Evolutionary conservation across 1,140 invertebrate species (phyloP).

Genomic region (Drosophila carrolli): DNA sequence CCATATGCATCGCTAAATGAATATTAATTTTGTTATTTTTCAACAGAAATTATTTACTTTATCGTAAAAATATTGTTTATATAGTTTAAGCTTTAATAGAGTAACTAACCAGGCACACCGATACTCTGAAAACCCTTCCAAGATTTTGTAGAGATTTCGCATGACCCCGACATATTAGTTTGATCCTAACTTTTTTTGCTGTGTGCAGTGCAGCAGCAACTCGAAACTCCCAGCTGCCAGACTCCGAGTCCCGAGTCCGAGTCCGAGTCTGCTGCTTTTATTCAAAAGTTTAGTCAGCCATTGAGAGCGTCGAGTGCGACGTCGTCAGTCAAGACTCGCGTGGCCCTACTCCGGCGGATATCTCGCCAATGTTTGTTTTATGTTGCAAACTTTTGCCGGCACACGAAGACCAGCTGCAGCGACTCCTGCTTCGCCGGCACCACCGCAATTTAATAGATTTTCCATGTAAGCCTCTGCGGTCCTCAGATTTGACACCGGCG

Average conservation of each 20-base stretch:
- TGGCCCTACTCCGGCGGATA: conserved; percentile 53
- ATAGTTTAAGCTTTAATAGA: too few relatives aligned
- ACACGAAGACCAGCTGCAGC: conserved; percentile 24
- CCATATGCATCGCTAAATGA: too few relatives aligned
- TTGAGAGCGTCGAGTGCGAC: conserved; percentile 63
- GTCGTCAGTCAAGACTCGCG: conserved; percentile 72
- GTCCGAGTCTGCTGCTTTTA: conserved; percentile 59
- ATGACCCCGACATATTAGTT: conserved; percentile 9
- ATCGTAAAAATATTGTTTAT: too few relatives aligned
- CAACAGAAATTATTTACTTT: too few relatives aligned
- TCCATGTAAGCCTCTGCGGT: conserved; percentile 76
- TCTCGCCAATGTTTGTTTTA: conserved; percentile 81
- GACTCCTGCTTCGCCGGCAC: conserved; percentile 27
- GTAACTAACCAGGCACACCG: too few relatives aligned
- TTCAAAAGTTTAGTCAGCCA: conserved; percentile 82
- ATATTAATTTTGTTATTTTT: too few relatives aligned
- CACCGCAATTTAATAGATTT: conserved; percentile 80
- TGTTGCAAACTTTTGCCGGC: conserved; percentile 77
- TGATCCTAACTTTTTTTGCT: conserved; percentile 14
- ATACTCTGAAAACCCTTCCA: background rate
- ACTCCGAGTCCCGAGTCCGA: conserved; percentile 12
- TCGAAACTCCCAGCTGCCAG: conserved; percentile 34
- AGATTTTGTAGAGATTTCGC: conserved; percentile 1
- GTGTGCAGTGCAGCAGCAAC: conserved; percentile 48
- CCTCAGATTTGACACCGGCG: conserved; percentile 75